Percentiles rank a stretch among this genome's conserved stretches.
phyloP scores from a whole-genome alignment of 2,113 vertebrate species.

The Ammospiza nelsoni region DNA sequence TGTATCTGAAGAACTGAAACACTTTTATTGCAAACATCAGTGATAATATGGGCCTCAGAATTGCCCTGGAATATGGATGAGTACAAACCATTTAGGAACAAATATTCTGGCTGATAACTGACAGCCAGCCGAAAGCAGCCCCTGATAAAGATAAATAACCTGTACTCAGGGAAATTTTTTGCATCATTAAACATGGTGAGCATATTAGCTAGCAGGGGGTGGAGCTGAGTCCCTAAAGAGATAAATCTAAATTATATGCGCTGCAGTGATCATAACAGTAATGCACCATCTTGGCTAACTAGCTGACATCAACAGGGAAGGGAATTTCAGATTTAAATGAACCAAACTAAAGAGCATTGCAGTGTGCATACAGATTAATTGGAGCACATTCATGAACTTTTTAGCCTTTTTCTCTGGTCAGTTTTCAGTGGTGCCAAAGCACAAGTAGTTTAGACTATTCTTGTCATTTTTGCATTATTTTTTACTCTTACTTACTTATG shows the following conservation, averaged over 20 bases:
- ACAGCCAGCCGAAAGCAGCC: conserved; percentile 80
- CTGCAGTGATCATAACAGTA: conserved; percentile 84
- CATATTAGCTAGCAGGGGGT: conserved; percentile 88
- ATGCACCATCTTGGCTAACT: conserved; percentile 81
- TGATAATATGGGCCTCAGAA: conserved; percentile 72
- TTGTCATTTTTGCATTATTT: conserved; percentile 54
- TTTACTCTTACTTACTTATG: conserved; percentile 59
- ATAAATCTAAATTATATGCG: conserved; percentile 87
- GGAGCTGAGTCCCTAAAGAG: conserved; percentile 87
- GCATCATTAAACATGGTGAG: conserved; percentile 95
- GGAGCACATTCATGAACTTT: conserved; percentile 75
- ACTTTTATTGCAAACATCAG: conserved; percentile 75
- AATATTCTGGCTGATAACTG: conserved; percentile 80
- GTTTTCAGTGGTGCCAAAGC: conserved; percentile 63
- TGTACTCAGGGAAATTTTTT: conserved; percentile 91
- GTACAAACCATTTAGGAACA: conserved; percentile 79
- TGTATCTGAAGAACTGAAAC: conserved; percentile 74
- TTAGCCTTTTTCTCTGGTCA: conserved; percentile 57
- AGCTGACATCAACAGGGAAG: conserved; percentile 84
- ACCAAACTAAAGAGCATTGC: conserved; percentile 79
- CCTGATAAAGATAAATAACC: conserved; percentile 94
- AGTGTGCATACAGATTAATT: conserved; percentile 79
- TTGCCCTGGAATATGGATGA: conserved; percentile 82
- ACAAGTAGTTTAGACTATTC: conserved; percentile 63
- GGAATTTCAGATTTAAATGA: conserved; percentile 81